phyloP scores from a whole-genome alignment of 2,797 vertebrate genomes.

The Echeneis naucrates region DNA sequence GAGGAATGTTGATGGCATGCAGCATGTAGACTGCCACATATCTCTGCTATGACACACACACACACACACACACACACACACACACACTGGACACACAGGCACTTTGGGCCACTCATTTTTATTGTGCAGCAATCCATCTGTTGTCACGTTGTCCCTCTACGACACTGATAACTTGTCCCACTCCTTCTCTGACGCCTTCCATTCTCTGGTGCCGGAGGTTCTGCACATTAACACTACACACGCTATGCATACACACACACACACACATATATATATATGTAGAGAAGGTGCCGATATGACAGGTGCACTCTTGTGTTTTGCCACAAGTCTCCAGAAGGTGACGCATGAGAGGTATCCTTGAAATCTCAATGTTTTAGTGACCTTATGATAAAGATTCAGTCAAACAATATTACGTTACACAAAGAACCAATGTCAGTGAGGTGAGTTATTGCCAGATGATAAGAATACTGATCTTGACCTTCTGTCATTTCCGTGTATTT shows the following conservation, averaged over 20 bases:
- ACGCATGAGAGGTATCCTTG: background rate
- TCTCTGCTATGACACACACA: slow-evolving; percentile 22
- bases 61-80: background rate
- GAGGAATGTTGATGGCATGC: slow-evolving; percentile 63
- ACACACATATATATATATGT: background rate
- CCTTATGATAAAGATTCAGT: background rate
- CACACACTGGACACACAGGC: slow-evolving; percentile 15
- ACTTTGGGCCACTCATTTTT: slow-evolving; percentile 12
- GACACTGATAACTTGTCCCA: slow-evolving; percentile 24
- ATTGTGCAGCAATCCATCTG: slow-evolving; percentile 43
- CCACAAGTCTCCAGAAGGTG: background rate
- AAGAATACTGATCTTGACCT: too few relatives aligned
- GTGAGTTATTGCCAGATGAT: too few relatives aligned
- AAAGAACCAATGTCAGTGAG: too few relatives aligned
- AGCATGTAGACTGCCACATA: slow-evolving; percentile 34
- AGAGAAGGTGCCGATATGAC: slow-evolving; percentile 36
- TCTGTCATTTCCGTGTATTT: too few relatives aligned
- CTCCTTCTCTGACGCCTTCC: slow-evolving; percentile 29
- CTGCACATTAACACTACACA: slow-evolving; percentile 23
- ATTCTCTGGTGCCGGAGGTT: slow-evolving; percentile 18
- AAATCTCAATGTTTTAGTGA: background rate
- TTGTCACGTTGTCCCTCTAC: slow-evolving; percentile 41
- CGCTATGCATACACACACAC: background rate
- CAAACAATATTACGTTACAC: background rate
- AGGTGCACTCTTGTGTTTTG: slow-evolving; percentile 25